Base-by-base conservation (phyloP, 2,888 invertebrate genomes). In the Drosophila ezoana region DNA sequence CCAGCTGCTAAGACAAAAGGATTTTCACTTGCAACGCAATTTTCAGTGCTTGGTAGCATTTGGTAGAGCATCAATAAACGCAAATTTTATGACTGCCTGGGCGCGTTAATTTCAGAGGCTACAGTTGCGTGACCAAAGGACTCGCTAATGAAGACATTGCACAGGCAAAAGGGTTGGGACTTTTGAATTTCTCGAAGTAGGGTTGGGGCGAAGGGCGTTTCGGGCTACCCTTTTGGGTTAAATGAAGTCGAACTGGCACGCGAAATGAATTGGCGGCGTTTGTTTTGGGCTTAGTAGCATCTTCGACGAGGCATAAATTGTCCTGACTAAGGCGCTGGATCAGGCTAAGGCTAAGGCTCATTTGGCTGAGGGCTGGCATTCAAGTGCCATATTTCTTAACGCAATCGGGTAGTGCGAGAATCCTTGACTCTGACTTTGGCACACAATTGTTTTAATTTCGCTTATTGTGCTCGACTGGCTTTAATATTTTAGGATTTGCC, bases 161-260 rank as follows among this genome's bases (percentile, higher is more conserved):
- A 54, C 58, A 18, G 43, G 51, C 51, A 61, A 61, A 81, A 83
- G 87, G 87, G 87, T 73, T 80, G 58, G 53, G 49, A 58, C 13
- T 57, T 58, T 49, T 37, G 14, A 62, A 14, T 43, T 38, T 18
- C 28, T 16, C 11, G 11, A 5, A 23, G n/a, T 16, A 28, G 9
- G 20, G 9, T 23, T 16, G 54, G 11, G 48, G 54, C 43, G 52
- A 13, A 16, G 38, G 23, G 16, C 4, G 13, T 28, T 28, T 54
- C 43, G 35, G 44, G 57, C 48, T 43, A 35, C 41, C 52, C 51
- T 52, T 62, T 28, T 20, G 80, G 89, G 90, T 89, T 90, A 90
- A 90, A 90, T 90, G 90, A 89, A 90, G 90, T 90, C 90, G 87
- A 91, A 90, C 90, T 60, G 87, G 83, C 82, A 89, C 80, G 81